Base-by-base conservation (phyloP, 1,140 invertebrate genomes). In the Zophobas morio region DNA sequence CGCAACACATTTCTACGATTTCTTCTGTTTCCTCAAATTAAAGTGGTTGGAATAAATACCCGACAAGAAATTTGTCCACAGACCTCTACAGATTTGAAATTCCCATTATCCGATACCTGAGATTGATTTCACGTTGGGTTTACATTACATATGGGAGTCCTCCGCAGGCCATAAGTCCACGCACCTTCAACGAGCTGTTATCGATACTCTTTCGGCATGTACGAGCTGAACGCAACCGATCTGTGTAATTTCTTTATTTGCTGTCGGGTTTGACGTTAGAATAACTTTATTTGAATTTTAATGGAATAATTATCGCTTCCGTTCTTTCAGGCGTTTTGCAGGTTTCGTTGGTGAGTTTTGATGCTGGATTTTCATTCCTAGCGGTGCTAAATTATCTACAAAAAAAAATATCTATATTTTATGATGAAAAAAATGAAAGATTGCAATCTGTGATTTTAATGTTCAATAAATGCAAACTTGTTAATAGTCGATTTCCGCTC, bases 81-180 rank as follows among this genome's bases (percentile, higher is more conserved):
- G 35, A 37, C 40, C 32, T 37, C 60, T 37, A 2, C 60, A 6
- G 49, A 20, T 51, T 51, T 35, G 70, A 39, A 72, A 51, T 76
- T 77, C 76, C 76, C 76, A 77, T 71, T 57, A 77, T 53, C 35
- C 54, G 70, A 77, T 73, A 73, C 76, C 60, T n/a, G 4, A 1
- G 39, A 74, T 77, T 54, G 46, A 72, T 77, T 74, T 77, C 76
- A 66, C 46, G 6, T 37, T 2, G 39, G 66, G 71, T 71, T 49
- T 77, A 39, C 40, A 74, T 77, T 77, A 66, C 76, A 47, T 63
- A 42, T 77, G 76, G 70, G 76, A 77, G 76, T 74, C 76, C 54
- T 77, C 76, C 76, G 70, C 76, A 56, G 76, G 76, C 76, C 76
- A 77, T 77, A 77, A 77, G 53, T 77, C 76, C 76, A 77, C 76